Percentiles rank a stretch among this genome's conserved stretches.
Conservation (phyloP, 2,888 invertebrate genomes). For the Acleris literana region DNA sequence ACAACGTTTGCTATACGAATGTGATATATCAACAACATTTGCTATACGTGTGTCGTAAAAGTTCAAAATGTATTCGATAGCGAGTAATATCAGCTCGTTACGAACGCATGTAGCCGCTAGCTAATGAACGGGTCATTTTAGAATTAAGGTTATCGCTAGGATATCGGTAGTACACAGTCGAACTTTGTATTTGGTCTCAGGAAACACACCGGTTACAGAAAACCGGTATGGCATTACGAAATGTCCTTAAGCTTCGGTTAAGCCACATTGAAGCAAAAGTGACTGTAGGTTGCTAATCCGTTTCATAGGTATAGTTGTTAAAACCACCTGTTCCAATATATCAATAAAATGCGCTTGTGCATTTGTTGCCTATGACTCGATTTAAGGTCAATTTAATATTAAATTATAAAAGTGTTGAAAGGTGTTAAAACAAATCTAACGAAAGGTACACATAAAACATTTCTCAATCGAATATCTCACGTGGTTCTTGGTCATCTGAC, state of each 20-base stretch:
- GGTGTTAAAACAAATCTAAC: background rate
- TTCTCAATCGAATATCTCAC: constrained; percentile 46
- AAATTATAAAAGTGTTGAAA: background rate
- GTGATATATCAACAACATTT: too few species aligned
- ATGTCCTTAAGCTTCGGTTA: background rate
- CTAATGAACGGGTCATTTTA: constrained; percentile 33
- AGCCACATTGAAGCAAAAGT: too few species aligned
- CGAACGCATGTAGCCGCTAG: constrained; percentile 13
- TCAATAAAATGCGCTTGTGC: too few species aligned
- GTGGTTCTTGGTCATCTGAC: constrained; percentile 62
- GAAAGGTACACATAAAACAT: background rate
- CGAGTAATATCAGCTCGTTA: constrained; percentile 16
- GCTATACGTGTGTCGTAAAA: background rate
- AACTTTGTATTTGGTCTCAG: constrained; percentile 31
- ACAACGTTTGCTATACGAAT: too few species aligned
- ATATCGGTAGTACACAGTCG: constrained; percentile 21
- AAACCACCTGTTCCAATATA: too few species aligned
- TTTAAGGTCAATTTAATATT: too few species aligned
- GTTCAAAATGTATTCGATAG: constrained; percentile 29
- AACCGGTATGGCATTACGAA: constrained; percentile 20
- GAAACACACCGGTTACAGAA: constrained; percentile 6
- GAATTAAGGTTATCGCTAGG: constrained; percentile 38
- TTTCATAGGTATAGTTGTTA: too few species aligned
- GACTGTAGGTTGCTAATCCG: too few species aligned
- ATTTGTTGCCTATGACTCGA: too few species aligned